Conservation (phyloP, 2,113 vertebrate genomes). For the Xenopus borealis region DNA sequence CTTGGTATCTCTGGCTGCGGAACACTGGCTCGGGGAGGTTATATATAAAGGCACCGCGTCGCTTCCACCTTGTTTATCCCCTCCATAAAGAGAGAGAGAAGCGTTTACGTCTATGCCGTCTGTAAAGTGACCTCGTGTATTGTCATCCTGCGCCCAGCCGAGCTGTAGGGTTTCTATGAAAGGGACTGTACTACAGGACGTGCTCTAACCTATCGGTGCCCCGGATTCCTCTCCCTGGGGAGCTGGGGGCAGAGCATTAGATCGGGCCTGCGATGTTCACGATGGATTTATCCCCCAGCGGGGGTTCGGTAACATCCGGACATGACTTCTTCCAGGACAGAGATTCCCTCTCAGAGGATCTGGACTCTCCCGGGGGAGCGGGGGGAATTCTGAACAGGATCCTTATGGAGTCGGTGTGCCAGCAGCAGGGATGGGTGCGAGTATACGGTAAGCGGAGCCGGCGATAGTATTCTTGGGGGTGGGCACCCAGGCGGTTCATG, state of each 20-base stretch:
- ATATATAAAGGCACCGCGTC: background rate
- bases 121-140: slow-evolving; percentile 4
- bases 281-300: slow-evolving; percentile 57
- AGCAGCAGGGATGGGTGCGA: slow-evolving; percentile 88
- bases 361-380: slow-evolving; percentile 67
- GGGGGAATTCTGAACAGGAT: slow-evolving; percentile 75
- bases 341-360: slow-evolving; percentile 70
- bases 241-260: background rate
- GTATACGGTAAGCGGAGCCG: slow-evolving; percentile 76
- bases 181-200: background rate
- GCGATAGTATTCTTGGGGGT: too few species aligned
- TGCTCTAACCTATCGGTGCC: slow-evolving; percentile 29
- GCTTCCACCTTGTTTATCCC: background rate
- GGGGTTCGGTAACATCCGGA: slow-evolving; percentile 49
- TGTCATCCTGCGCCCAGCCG: background rate
- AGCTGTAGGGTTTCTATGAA: slow-evolving; percentile 1
- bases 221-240: slow-evolving; percentile 28
- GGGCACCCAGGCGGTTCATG: too few species aligned
- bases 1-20: background rate
- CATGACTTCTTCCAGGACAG: slow-evolving; percentile 66
- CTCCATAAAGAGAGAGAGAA: background rate
- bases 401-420: slow-evolving; percentile 81
- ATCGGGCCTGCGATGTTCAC: background rate
- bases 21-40: background rate
- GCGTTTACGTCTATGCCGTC: background rate